Conservation (phyloP, 2,113 vertebrate genomes). For the Hymenochirus boettgeri region DNA sequence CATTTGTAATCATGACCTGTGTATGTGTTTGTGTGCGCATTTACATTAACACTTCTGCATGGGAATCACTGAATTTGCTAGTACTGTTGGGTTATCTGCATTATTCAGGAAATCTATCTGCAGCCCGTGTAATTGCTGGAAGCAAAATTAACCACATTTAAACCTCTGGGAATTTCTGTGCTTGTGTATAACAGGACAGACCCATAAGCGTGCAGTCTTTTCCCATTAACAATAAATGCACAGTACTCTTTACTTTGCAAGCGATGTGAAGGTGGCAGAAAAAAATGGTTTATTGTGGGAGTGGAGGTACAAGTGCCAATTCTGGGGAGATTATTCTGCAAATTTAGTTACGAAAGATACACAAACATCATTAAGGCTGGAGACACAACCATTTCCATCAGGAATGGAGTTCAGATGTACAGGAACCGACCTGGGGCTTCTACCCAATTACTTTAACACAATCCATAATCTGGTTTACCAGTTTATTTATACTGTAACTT, state of each 20-base stretch:
- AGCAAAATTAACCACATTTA: conserved; percentile 24
- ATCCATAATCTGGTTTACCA: too few species aligned
- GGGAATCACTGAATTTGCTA: conserved; percentile 27
- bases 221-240: conserved; percentile 10
- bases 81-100: conserved; percentile 33
- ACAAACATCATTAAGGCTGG: background rate
- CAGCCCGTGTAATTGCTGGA: conserved; percentile 15
- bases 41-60: conserved; percentile 23
- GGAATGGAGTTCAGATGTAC: too few species aligned
- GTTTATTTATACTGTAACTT: too few species aligned
- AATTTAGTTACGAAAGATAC: background rate
- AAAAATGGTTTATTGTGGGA: background rate
- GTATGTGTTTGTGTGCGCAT: conserved; percentile 29
- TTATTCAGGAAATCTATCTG: conserved; percentile 31
- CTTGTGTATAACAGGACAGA: conserved; percentile 5
- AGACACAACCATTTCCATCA: too few species aligned
- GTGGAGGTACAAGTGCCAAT: background rate
- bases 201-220: conserved; percentile 11
- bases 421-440: too few species aligned
- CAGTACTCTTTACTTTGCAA: background rate
- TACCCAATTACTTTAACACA: too few species aligned
- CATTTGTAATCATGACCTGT: conserved; percentile 39
- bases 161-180: background rate
- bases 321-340: background rate
- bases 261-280: background rate